Base-by-base conservation (phyloP, 2,888 invertebrate species). In the Nysson spinosus region DNA sequence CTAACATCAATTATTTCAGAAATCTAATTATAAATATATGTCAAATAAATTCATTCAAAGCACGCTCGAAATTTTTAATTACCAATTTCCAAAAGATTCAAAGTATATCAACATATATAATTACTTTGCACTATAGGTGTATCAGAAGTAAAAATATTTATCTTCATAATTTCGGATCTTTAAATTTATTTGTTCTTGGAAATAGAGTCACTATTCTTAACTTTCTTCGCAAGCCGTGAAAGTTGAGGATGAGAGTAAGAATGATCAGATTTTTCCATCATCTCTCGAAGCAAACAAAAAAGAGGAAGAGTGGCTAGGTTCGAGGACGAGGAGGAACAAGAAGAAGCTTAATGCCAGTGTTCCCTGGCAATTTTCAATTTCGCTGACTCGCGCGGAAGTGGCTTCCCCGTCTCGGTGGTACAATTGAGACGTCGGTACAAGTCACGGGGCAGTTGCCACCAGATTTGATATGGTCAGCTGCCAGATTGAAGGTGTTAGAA, bases 381-480 rank as follows among this genome's bases (percentile, higher is more conserved):
- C 77, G 74, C 80, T 79, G 78, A 78, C 72, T 68, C 69, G 62
- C 55, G 32, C 74, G 82, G 79, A 81, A 82, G 74, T 77, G 43
- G 26, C 50, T 64, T 70, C 62, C 72, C 54, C 74, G 65, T 54
- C 52, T 67, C 66, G 43, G 42, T 56, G 55, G 55, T 58, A 52
- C 64, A 77, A 80, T 77, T 72, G 72, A 78, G 74, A 74, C 76
- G 75, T 80, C 71, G 64, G 55, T 57, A 50, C 52, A 37, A 65
- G 52, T 66, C 58, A 57, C 51, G 57, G 58, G 58, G 47, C 46
- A 34, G 47, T 37, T 22, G 54, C 52, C 64, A 43, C 44, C 57
- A 56, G 55, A 78, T 78, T 79, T 73, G 73, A 73, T 71, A 81
- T 75, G 81, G 81, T 77, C 82, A 81, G 81, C 81, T 81, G 82